These are phyloP conservation scores for Falco columbarius DNA, from an alignment of 2,797 vertebrate species.

Conservation along the genomic window DNA sequence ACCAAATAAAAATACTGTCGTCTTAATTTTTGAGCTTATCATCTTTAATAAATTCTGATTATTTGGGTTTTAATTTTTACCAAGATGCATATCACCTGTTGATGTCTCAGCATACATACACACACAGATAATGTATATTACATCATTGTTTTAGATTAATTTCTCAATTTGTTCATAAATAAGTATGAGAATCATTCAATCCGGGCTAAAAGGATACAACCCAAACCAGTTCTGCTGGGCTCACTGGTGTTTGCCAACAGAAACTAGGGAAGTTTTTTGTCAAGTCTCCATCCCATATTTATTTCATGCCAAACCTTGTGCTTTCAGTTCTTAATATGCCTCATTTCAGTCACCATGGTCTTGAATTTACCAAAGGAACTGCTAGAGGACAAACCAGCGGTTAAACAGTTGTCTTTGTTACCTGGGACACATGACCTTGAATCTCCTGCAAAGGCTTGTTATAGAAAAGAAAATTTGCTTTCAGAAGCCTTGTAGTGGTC, in stretches of 20 bases:
- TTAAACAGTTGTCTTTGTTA: constrained; percentile 35
- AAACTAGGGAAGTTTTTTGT: not conserved
- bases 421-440: constrained; percentile 49
- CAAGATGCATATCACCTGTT: not conserved
- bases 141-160: not conserved
- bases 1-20: not conserved
- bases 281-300: not conserved
- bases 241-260: not conserved
- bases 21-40: not conserved
- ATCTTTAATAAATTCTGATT: not conserved
- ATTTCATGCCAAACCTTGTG: not conserved
- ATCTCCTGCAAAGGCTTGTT: constrained; percentile 16
- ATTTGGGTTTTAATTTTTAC: not conserved
- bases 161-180: not conserved
- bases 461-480: constrained; percentile 35
- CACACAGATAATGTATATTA: not conserved
- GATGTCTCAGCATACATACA: not conserved
- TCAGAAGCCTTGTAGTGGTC: constrained; percentile 32
- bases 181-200: not conserved
- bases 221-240: not conserved
- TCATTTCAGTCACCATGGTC: not conserved
- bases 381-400: constrained; percentile 19
- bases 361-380: constrained; percentile 21
- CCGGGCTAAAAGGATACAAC: not conserved
- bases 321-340: not conserved